phyloP scores from a whole-genome alignment of 2,797 vertebrate genomes.

The Microhierax caerulescens region DNA sequence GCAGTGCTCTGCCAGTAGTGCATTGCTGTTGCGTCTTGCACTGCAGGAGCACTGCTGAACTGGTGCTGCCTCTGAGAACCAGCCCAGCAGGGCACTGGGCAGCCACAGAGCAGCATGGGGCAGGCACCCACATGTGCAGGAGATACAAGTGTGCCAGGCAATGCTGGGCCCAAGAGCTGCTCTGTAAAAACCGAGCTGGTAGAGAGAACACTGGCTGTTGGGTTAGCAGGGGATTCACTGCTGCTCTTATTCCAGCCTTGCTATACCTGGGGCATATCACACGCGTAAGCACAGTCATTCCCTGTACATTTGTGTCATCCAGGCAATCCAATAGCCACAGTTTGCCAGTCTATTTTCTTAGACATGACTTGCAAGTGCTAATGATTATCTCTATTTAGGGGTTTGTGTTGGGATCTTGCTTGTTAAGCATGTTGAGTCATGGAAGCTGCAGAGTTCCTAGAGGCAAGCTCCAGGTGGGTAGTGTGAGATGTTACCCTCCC shows the following conservation, averaged over 20 bases:
- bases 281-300: neutral
- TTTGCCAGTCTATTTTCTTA: neutral
- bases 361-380: neutral
- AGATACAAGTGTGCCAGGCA: neutral
- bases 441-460: neutral
- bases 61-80: neutral
- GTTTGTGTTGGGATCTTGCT: neutral
- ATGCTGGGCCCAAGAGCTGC: neutral
- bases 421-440: neutral
- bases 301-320: neutral
- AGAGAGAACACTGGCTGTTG: neutral
- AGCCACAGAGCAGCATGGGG: neutral
- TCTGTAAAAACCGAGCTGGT: neutral
- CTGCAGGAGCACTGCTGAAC: neutral
- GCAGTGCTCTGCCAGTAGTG: fast-evolving
- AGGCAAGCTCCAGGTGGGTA: neutral
- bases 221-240: neutral
- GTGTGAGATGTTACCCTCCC: neutral
- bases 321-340: neutral
- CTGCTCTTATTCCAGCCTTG: neutral
- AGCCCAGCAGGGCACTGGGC: neutral
- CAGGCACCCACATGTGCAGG: fast-evolving
- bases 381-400: neutral
- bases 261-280: neutral
- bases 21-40: neutral